phyloP scores from a whole-genome alignment of 2,797 vertebrate genomes.

The Karalla daura region DNA sequence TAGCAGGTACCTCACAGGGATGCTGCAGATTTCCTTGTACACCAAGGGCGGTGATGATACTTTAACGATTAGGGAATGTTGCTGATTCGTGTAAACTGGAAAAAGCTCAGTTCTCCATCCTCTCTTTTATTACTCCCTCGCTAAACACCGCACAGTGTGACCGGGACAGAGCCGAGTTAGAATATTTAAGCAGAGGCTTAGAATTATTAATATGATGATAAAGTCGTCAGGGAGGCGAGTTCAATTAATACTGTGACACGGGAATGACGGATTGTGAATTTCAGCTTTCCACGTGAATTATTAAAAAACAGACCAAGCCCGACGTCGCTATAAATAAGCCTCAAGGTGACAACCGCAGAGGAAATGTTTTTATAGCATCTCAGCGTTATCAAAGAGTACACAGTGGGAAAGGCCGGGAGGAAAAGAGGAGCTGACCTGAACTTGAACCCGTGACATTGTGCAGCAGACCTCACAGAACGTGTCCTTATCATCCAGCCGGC shows the following conservation, averaged over 20 bases:
- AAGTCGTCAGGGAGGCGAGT: conserved; percentile 33
- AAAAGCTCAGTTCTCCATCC: no score
- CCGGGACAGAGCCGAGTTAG: not conserved
- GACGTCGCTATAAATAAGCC: conserved; percentile 58
- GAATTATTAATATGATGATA: conserved; percentile 22
- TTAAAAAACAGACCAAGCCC: conserved; percentile 58
- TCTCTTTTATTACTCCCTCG: not conserved
- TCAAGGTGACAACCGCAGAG: conserved; percentile 47
- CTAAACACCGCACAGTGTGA: not conserved
- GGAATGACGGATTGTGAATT: conserved; percentile 48
- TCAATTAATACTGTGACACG: conserved; percentile 39
- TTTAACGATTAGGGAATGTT: no score
- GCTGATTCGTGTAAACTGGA: not conserved
- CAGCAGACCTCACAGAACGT: conserved; percentile 13
- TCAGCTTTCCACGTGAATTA: conserved; percentile 57
- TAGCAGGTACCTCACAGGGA: no score
- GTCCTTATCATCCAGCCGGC: conserved; percentile 47
- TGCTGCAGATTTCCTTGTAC: no score
- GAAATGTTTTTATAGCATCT: conserved; percentile 50
- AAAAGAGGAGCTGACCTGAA: conserved; percentile 42
- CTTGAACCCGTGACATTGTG: conserved; percentile 56
- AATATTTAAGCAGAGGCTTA: conserved; percentile 30
- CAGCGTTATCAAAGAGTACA: conserved; percentile 35
- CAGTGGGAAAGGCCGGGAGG: conserved; percentile 1
- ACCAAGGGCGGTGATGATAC: no score